A percentile compares a stretch with the other conserved stretches of the same genome.
Conservation (phyloP, 2,888 invertebrate genomes). For the Lycophotia porphyrea region DNA sequence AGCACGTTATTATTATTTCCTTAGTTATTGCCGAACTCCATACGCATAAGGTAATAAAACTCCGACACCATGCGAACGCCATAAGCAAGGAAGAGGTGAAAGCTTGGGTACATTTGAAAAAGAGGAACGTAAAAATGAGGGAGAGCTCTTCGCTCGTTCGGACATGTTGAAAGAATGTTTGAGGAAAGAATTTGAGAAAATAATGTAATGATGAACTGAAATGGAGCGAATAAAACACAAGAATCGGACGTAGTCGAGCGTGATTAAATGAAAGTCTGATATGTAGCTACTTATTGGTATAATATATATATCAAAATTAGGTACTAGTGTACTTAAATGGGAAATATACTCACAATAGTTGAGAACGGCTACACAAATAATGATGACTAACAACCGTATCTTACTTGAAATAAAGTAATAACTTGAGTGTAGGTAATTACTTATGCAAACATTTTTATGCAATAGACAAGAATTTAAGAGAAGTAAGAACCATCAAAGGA, state of each 20-base stretch:
- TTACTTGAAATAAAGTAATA: too few relatives aligned
- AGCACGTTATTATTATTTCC: conserved; percentile 55
- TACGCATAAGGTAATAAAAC: conserved; percentile 58
- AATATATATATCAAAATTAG: neutral
- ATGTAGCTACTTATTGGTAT: neutral
- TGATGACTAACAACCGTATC: neutral
- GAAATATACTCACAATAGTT: neutral
- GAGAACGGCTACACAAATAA: neutral
- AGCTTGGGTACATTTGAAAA: conserved; percentile 64
- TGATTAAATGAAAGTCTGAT: neutral
- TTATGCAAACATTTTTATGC: too few relatives aligned
- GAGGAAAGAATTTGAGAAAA: conserved; percentile 33
- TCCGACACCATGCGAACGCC: conserved; percentile 56
- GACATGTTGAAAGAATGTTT: conserved; percentile 39
- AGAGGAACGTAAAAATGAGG: conserved; percentile 60
- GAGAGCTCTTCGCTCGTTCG: conserved; percentile 31
- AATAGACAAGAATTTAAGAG: too few relatives aligned
- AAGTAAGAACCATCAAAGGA: too few relatives aligned
- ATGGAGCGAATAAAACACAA: neutral
- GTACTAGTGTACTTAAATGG: neutral
- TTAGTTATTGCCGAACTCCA: conserved; percentile 56
- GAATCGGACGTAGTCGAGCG: neutral
- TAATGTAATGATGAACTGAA: conserved; percentile 9
- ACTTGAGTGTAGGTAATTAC: too few relatives aligned
- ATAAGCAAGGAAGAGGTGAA: conserved; percentile 63